Percentiles rank a stretch among this genome's conserved stretches.
Evolutionary conservation across 2,888 invertebrate species (phyloP).

Genomic region (Eilema sororculum): DNA sequence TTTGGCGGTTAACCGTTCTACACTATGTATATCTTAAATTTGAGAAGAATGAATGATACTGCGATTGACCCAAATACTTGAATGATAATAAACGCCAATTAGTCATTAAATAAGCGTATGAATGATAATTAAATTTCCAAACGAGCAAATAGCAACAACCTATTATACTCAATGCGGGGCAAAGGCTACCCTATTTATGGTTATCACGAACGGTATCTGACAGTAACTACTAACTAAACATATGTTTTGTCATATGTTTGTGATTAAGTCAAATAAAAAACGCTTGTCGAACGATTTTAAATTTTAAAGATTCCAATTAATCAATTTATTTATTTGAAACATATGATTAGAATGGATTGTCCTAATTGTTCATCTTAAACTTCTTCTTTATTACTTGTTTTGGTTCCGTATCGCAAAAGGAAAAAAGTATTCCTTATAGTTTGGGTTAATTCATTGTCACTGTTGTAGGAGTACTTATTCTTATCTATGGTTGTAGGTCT

Average conservation of each 20-base stretch:
- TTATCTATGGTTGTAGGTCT: too few relatives aligned
- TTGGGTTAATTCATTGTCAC: too few relatives aligned
- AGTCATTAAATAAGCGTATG: constrained; percentile 51
- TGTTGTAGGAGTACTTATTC: too few relatives aligned
- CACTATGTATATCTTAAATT: constrained; percentile 17
- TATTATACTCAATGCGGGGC: constrained; percentile 46
- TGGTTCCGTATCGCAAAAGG: too few relatives aligned
- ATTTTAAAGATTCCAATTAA: background rate
- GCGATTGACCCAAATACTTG: constrained; percentile 49
- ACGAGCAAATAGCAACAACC: constrained; percentile 53
- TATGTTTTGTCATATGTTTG: constrained; percentile 34
- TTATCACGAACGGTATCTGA: constrained; percentile 45
- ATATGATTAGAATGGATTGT: background rate
- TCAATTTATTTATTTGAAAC: constrained; percentile 9
- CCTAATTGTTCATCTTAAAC: background rate
- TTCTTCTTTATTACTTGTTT: too few relatives aligned
- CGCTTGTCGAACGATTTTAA: background rate
- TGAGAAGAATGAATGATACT: constrained; percentile 24
- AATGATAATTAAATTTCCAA: constrained; percentile 55
- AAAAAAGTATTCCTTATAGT: too few relatives aligned
- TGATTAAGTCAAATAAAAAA: constrained; percentile 27
- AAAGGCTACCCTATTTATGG: constrained; percentile 50
- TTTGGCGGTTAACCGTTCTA: too few relatives aligned
- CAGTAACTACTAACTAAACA: constrained; percentile 32
- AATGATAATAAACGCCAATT: constrained; percentile 50